Evolutionary conservation across 2,888 invertebrate genomes (phyloP).

Genomic region (Dolichomitus sp.): DNA sequence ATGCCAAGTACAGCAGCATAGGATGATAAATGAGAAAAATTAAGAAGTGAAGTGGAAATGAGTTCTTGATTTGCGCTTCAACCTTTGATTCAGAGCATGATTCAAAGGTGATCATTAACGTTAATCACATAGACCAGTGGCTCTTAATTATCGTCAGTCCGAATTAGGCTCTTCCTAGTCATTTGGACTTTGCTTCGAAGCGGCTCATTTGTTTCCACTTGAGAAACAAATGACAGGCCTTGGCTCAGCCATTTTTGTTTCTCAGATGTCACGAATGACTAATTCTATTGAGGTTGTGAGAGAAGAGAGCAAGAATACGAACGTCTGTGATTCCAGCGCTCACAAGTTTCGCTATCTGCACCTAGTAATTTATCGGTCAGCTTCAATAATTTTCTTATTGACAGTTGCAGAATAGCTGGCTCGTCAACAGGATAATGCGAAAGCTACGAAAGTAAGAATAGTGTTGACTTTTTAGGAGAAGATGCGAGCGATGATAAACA

Average conservation of each 20-base stretch:
- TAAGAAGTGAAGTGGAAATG: not conserved
- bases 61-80: not conserved
- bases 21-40: not conserved
- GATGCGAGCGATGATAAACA: no score
- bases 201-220: not conserved
- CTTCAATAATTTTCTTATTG: not conserved
- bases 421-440: not conserved
- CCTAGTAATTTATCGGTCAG: not conserved
- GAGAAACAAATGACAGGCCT: not conserved
- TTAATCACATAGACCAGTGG: slow-evolving; percentile 10
- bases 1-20: not conserved
- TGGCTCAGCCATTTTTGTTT: slow-evolving; percentile 2
- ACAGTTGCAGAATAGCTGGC: not conserved
- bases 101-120: slow-evolving; percentile 4
- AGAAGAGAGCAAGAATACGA: not conserved
- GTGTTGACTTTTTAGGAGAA: not conserved
- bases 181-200: not conserved
- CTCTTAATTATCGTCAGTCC: slow-evolving; percentile 30
- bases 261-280: slow-evolving; percentile 4
- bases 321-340: not conserved
- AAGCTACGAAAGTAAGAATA: not conserved
- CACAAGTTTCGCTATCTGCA: not conserved
- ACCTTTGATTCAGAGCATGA: slow-evolving; percentile 19
- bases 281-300: not conserved
- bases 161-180: slow-evolving; percentile 16